phyloP scores from a whole-genome alignment of 2,888 invertebrate genomes.

The Baccha elongata region DNA sequence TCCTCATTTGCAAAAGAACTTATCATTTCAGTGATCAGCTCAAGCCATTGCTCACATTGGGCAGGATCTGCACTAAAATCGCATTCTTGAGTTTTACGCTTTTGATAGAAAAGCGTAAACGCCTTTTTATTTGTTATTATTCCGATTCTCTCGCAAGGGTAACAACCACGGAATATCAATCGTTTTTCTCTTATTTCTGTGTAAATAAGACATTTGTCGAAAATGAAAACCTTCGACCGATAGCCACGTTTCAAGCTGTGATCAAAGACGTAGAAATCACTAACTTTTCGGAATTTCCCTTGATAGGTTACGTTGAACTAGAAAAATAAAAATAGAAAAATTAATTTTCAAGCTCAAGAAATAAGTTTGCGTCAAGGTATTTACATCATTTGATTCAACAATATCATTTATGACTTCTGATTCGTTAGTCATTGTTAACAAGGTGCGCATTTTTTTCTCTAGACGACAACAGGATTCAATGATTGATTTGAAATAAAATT shows the following conservation, averaged over 20 bases:
- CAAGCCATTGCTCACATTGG: constrained; percentile 79
- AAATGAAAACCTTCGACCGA: constrained; percentile 81
- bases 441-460: constrained; percentile 80
- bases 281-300: constrained; percentile 81
- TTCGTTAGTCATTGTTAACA: constrained; percentile 81
- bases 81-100: constrained; percentile 81
- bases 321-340: constrained; percentile 25
- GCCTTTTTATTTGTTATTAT: constrained; percentile 78
- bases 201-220: constrained; percentile 81
- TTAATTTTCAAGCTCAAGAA: too few relatives aligned
- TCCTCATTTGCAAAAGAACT: constrained; percentile 79
- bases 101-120: constrained; percentile 80
- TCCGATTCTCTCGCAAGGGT: constrained; percentile 81
- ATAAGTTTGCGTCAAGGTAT: too few relatives aligned
- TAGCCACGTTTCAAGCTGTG: constrained; percentile 79
- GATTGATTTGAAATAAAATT: constrained; percentile 79
- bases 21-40: constrained; percentile 80
- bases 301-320: constrained; percentile 81
- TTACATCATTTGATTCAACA: constrained; percentile 80
- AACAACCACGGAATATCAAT: constrained; percentile 81
- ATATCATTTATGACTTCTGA: constrained; percentile 82
- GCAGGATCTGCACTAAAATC: constrained; percentile 79
- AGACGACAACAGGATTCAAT: constrained; percentile 81
- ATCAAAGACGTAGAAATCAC: constrained; percentile 80
- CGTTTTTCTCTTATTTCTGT: constrained; percentile 81